Evolutionary conservation across 2,888 invertebrate genomes (phyloP).

Genomic region (Xestia ashworthii): DNA sequence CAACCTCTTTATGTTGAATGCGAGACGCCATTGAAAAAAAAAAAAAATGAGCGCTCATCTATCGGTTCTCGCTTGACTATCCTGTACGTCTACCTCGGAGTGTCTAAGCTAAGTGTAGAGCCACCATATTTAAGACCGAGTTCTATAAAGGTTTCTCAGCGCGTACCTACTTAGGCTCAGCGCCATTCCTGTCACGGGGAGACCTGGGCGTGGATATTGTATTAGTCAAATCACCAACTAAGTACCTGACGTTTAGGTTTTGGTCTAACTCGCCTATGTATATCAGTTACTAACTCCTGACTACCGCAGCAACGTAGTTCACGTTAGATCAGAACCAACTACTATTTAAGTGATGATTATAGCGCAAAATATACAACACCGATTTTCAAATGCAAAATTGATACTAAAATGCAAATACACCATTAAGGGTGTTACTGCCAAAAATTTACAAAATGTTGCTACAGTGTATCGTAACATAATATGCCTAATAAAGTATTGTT

Average conservation of each 20-base stretch:
- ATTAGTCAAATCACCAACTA: neutral
- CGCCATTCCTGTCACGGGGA: neutral
- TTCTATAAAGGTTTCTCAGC: neutral
- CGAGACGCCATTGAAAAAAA: no score
- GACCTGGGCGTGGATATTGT: neutral
- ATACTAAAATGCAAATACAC: constrained; percentile 39
- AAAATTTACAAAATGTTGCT: constrained; percentile 51
- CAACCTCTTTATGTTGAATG: no score
- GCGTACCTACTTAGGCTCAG: neutral
- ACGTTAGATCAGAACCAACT: neutral
- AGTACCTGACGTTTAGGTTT: neutral
- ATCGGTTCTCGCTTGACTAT: neutral
- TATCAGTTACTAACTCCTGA: neutral
- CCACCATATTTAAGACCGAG: neutral
- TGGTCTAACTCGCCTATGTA: neutral
- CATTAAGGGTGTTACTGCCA: constrained; percentile 22
- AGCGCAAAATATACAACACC: neutral
- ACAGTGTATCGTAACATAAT: constrained; percentile 49
- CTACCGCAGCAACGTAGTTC: neutral
- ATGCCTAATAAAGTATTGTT: constrained; percentile 60
- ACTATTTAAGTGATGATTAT: neutral
- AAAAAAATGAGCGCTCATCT: neutral
- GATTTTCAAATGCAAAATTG: constrained; percentile 21
- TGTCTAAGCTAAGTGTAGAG: neutral
- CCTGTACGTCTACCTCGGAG: neutral